Evolutionary conservation across 2,888 invertebrate species (phyloP).

Genomic region (Lepeophtheirus nordmannii): DNA sequence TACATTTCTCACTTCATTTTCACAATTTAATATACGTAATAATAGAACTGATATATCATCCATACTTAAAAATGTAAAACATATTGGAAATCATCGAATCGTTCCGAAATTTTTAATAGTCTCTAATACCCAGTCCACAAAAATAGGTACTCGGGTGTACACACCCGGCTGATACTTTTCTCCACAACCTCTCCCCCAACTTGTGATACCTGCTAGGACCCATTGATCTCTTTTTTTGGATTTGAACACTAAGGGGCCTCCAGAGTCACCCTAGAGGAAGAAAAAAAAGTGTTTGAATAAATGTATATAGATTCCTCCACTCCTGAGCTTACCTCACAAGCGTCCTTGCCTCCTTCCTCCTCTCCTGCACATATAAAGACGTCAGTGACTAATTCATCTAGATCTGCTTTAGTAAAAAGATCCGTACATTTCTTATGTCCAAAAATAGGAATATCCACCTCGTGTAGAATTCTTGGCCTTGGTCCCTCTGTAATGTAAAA

Average conservation of each 20-base stretch:
- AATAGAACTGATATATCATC: no score
- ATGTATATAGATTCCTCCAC: no score
- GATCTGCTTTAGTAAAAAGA: slow-evolving; percentile 74
- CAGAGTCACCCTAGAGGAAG: slow-evolving; percentile 29
- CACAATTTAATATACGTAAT: no score
- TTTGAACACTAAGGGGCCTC: slow-evolving; percentile 30
- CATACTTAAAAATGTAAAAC: no score
- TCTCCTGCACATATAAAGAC: slow-evolving; percentile 30
- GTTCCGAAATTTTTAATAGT: not conserved
- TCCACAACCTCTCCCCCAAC: slow-evolving; percentile 30
- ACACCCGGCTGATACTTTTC: slow-evolving; percentile 29
- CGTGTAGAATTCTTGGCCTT: slow-evolving; percentile 29
- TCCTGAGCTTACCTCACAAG: slow-evolving; percentile 29
- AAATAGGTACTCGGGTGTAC: slow-evolving; percentile 1
- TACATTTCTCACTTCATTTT: no score
- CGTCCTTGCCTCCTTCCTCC: slow-evolving; percentile 29
- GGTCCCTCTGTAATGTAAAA: not conserved
- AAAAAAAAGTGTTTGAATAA: not conserved
- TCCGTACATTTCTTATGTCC: slow-evolving; percentile 80
- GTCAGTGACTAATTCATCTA: slow-evolving; percentile 48
- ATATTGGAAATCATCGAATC: no score
- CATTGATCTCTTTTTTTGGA: slow-evolving; percentile 29
- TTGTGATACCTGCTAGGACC: slow-evolving; percentile 29
- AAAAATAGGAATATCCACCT: slow-evolving; percentile 83
- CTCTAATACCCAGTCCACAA: not conserved